These are phyloP conservation scores for Drosophila mercatorum DNA, from an alignment of 2,888 invertebrate genomes.

Conservation along the genomic window DNA sequence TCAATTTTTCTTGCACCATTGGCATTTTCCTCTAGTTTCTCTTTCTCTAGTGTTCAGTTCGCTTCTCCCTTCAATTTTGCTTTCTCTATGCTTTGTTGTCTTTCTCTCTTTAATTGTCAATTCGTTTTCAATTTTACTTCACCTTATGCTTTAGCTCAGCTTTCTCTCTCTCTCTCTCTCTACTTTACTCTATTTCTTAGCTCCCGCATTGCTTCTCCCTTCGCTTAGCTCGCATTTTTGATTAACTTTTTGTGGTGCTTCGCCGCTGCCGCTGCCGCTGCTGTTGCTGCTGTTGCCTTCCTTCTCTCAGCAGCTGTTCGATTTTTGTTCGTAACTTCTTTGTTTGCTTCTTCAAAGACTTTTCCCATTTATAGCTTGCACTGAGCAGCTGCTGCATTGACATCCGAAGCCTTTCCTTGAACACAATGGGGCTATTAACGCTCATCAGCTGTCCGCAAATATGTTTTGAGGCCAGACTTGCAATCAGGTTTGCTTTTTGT, in stretches of 20 bases:
- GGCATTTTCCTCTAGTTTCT: neutral
- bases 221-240: neutral
- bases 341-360: neutral
- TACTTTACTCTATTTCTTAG: neutral
- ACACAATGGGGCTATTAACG: neutral
- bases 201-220: slow-evolving; percentile 3
- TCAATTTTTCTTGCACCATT: neutral
- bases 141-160: neutral
- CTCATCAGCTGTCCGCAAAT: neutral
- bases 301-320: neutral
- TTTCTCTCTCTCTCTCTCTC: too few relatives aligned
- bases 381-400: neutral
- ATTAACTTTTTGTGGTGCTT: slow-evolving; percentile 2
- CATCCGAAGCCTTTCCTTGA: too few relatives aligned
- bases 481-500: slow-evolving; percentile 25
- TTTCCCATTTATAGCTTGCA: neutral
- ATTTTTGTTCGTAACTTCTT: neutral
- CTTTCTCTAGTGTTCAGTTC: too few relatives aligned
- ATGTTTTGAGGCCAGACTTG: neutral
- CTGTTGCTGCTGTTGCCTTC: neutral
- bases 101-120: neutral
- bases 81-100: neutral
- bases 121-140: too few relatives aligned
- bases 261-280: neutral
- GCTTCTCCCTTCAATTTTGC: neutral